A percentile compares a stretch with the other conserved stretches of the same genome.
These are phyloP conservation scores for Bombus confusus DNA, from an alignment of 1,140 invertebrate species.

Conservation along the genomic window DNA sequence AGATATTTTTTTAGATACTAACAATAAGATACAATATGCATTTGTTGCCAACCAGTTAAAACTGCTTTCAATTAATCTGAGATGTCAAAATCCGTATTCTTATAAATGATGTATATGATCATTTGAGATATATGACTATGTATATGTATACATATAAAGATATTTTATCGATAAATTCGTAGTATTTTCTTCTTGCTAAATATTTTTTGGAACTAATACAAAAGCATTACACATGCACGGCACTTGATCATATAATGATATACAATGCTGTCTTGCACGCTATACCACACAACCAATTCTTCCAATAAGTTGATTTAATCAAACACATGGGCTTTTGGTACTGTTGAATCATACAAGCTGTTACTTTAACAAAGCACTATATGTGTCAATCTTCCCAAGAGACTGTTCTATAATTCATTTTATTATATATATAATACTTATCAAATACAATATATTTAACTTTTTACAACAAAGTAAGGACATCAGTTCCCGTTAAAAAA, in stretches of 20 bases:
- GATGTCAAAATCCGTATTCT: constrained; percentile 8
- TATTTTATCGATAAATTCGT: constrained; percentile 3
- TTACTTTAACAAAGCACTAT: background rate
- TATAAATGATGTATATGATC: background rate
- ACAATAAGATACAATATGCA: constrained; percentile 35
- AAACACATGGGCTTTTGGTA: background rate
- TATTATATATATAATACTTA: background rate
- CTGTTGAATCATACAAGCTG: constrained; percentile 10
- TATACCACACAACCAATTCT: background rate
- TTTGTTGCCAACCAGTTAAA: constrained; percentile 33
- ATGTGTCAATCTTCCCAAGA: background rate
- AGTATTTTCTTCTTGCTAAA: background rate
- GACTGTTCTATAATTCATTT: background rate
- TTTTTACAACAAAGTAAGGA: background rate
- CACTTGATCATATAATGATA: background rate
- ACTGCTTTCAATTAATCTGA: constrained; percentile 6
- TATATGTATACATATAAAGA: background rate
- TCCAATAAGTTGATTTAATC: constrained; percentile 10
- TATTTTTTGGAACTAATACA: background rate
- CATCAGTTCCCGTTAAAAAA: background rate
- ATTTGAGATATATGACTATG: background rate
- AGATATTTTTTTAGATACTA: constrained; percentile 25
- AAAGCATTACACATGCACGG: background rate
- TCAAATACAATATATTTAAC: background rate
- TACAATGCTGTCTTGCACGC: background rate